Evolutionary conservation across 2,797 vertebrate species (phyloP), one percentile per base, ranked within the genome.

Genomic region (Pitangus sulphuratus): DNA sequence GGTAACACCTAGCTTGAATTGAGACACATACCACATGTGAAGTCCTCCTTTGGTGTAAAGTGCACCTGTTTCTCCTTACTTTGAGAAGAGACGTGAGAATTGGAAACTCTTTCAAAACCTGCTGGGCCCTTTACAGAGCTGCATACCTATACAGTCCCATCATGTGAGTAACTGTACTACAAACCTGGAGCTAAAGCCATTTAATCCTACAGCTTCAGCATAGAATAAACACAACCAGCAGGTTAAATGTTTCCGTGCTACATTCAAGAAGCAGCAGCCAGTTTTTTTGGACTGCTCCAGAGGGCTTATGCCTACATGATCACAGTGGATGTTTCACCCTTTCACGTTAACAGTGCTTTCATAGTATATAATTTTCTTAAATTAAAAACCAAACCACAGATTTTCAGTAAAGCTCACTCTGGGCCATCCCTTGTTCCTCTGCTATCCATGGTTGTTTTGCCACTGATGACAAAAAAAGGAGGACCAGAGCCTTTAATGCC

Each of bases 401-500:
- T 31, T 86, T 87, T 24, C 21, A 19, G 20, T 60, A 86, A 86
- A 90, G 65, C n/a, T 61, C 33, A 26, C 30, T 84, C 20, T 28
- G 25, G 44, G 45, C 19, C 48, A 77, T 82, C 35, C 56, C 24
- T 82, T 35, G 9, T 45, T 87, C 30, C 22, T 66, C 47, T 76
- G 24, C 66, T 65, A 39, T 44, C 50, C 24, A 3, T 3, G 48
- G 44, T 66, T 31, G 31, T 47, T 95, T 94, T 95, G 68, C 42
- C 39, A 91, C 79, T 89, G 35, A 92, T 9, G 24, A 90, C 20
- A 95, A 72, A 53, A 60, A 60, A 74, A 53, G 48, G 33, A 87
- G 64, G 47, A 93, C 31, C 57, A 87, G 53, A 96, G 57, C 84
- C 39, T 91, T 96, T 96, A 93, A 93, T 93, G 57, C 89, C 89